Percentiles rank a stretch among this genome's conserved stretches.
Evolutionary conservation across 2,888 invertebrate genomes (phyloP).

Genomic region (Chirona hameri): DNA sequence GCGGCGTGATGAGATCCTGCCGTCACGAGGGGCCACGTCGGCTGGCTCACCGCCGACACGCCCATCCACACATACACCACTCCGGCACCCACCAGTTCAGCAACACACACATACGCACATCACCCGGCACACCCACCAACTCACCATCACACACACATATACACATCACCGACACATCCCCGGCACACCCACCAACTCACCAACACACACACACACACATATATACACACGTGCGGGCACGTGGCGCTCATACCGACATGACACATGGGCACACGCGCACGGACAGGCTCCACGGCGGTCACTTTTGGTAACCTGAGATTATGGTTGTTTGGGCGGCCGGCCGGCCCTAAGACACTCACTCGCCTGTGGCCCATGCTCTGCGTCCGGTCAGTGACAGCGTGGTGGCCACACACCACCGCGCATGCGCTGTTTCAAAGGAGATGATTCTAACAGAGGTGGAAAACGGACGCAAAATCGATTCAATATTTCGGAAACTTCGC

Average conservation of each 20-base stretch:
- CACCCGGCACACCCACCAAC: not conserved
- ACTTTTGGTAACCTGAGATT: conserved; percentile 23
- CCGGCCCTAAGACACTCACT: not conserved
- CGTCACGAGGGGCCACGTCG: not conserved
- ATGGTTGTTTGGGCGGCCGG: not conserved
- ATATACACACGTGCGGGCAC: not conserved
- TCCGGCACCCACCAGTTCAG: not conserved
- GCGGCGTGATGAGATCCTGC: not conserved
- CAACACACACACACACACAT: too few species aligned
- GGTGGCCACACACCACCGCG: not conserved
- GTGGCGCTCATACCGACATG: not conserved
- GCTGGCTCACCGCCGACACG: not conserved
- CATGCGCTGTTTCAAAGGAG: not conserved
- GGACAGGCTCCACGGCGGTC: not conserved
- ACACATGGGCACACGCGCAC: not conserved
- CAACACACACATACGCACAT: not conserved
- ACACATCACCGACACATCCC: not conserved
- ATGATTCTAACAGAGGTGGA: too few species aligned
- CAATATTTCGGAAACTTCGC: too few species aligned
- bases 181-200: not conserved
- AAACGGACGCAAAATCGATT: too few species aligned
- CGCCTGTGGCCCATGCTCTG: not conserved
- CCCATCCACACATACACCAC: not conserved
- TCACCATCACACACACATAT: not conserved
- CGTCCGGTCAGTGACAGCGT: not conserved